Conservation (phyloP, 2,113 vertebrate genomes). For the Dolichotis patagonum region DNA sequence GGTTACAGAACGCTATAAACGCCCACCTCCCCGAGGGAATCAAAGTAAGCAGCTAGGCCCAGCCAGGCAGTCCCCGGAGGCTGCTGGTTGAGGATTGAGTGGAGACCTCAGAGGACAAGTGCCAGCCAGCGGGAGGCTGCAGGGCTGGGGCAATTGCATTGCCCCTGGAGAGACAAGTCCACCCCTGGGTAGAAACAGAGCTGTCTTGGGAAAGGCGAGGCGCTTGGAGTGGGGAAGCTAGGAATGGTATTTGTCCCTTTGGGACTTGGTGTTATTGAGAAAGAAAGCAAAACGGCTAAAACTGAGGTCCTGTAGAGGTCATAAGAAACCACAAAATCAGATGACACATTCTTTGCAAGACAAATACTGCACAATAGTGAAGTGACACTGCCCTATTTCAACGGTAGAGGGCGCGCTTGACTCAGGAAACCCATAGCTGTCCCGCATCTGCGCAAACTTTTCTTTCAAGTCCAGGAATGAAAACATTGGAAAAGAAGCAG, state of each 20-base stretch:
- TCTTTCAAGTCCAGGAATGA: background rate
- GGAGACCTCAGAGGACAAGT: background rate
- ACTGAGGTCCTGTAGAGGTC: background rate
- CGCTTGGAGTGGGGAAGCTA: background rate
- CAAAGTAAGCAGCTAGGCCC: background rate
- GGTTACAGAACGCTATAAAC: background rate
- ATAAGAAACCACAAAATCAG: background rate
- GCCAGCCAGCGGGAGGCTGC: background rate
- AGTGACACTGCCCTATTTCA: background rate
- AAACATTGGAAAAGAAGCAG: background rate
- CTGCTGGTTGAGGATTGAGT: accelerated
- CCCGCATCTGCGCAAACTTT: background rate
- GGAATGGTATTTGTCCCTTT: background rate
- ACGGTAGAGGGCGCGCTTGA: conserved; percentile 62
- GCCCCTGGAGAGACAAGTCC: background rate
- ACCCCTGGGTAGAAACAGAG: background rate
- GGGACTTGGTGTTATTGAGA: background rate
- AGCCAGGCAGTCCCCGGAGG: background rate
- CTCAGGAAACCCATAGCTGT: background rate
- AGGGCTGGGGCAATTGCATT: background rate
- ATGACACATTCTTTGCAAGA: background rate
- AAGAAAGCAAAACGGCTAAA: background rate
- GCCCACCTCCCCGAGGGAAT: background rate
- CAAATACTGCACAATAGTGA: accelerated
- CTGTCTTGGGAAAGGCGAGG: background rate